Evolutionary conservation across 2,797 vertebrate species (phyloP), one percentile per base, ranked within the genome.

Genomic region (Phataginus tricuspis): DNA sequence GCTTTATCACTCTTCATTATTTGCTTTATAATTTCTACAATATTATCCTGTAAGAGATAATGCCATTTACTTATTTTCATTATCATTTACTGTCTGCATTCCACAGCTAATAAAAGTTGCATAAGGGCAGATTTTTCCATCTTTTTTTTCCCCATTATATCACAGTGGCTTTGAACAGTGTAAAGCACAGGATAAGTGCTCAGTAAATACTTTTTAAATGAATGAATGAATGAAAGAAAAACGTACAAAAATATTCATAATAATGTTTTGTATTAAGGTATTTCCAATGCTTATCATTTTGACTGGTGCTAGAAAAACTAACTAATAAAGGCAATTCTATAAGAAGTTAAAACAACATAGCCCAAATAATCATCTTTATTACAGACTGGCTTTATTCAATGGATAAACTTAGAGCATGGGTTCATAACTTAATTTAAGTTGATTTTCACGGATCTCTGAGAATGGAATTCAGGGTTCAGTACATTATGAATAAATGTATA

Each of bases 371-470:
- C 23, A 77, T 23, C 66, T 68, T 66, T 85, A 42, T 72, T 23
- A 77, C 53, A 3, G 29, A 42, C 31, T 61, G 34, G 23, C 4
- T 78, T 61, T 6, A 87, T 63, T 95, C 27, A 57, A 3, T 27
- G 45, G 87, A 29, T 53, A 91, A 29, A 31, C 68, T 59, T 71
- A 85, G 42, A 90, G 82, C 7, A 14, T 4, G n/a, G 4, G 16
- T 39, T 94, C 27, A 75, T 90, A 93, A 91, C 23, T 80, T 90
- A 94, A 93, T 79, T 74, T 55, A 68, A 25, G 49, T 57, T n/a
- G 16, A 83, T 82, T 7, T 71, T 89, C 27, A 72, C 42, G 27
- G 37, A 21, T 16, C 31, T 85, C 25, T 53, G 29, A 82, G 12
- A 34, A 84, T 55, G 23, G 5, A 95, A 82, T 64, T 69, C 4